Evolutionary conservation across 1,140 invertebrate genomes (phyloP).

Genomic region (Argopecten irradians): DNA sequence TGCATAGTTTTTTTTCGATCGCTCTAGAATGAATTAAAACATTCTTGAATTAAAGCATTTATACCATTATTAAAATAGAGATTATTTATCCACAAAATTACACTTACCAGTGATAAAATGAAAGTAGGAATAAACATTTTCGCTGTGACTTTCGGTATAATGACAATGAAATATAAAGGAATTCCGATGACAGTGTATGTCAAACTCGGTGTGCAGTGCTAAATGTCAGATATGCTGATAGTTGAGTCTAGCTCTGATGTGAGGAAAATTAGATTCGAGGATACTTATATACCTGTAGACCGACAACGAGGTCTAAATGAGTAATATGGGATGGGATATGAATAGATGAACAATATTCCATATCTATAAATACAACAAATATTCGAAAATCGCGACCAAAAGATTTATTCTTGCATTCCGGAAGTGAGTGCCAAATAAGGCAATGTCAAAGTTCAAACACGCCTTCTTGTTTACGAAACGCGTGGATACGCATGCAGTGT

Average conservation of each 20-base stretch:
- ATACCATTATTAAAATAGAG: too few species aligned
- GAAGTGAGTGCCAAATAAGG: neutral
- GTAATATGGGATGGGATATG: slow-evolving; percentile 16
- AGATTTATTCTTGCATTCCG: neutral
- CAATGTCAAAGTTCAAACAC: neutral
- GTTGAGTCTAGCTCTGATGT: neutral
- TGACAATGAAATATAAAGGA: neutral
- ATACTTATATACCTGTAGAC: slow-evolving; percentile 7
- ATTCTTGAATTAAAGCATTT: too few species aligned
- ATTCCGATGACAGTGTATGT: neutral
- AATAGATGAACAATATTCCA: neutral
- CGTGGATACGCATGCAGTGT: neutral
- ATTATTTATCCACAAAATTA: neutral
- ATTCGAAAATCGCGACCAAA: slow-evolving; percentile 1
- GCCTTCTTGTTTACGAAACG: neutral
- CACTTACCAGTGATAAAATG: neutral
- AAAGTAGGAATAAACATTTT: neutral
- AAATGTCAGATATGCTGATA: neutral
- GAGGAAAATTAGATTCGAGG: neutral
- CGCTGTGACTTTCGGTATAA: neutral
- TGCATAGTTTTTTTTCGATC: too few species aligned
- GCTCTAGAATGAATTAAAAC: too few species aligned
- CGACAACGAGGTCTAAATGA: neutral
- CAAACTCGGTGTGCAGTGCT: neutral
- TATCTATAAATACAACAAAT: slow-evolving; percentile 23